These are phyloP conservation scores for Galemys pyrenaicus DNA, from an alignment of 2,113 vertebrate species.

Conservation along the genomic window DNA sequence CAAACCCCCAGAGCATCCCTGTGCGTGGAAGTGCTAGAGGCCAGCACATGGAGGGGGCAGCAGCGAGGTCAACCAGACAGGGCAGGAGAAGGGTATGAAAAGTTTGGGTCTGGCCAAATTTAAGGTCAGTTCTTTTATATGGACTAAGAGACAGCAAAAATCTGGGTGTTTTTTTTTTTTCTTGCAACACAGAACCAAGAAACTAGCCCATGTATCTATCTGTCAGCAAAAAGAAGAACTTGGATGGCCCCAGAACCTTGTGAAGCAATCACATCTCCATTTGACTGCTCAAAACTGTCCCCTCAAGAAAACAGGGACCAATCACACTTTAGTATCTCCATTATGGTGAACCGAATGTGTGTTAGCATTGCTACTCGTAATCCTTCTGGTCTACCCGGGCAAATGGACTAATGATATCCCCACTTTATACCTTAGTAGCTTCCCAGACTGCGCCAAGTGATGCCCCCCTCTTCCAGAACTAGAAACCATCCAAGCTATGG, in stretches of 20 bases:
- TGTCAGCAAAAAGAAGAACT: slow-evolving; percentile 6
- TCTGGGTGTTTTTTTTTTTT: neutral
- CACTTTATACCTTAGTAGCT: neutral
- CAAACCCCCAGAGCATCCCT: neutral
- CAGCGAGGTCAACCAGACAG: neutral
- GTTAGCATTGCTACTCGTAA: neutral
- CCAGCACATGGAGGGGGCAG: neutral
- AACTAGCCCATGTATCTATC: neutral
- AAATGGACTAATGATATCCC: neutral
- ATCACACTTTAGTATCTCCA: neutral
- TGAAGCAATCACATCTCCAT: neutral
- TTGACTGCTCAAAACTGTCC: slow-evolving; percentile 17
- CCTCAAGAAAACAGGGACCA: neutral
- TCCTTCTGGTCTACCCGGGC: neutral
- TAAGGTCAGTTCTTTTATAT: neutral
- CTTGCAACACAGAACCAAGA: neutral
- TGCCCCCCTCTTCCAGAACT: neutral
- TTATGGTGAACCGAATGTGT: neutral
- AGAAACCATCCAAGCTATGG: neutral
- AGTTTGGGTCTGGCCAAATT: neutral
- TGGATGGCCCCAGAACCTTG: neutral
- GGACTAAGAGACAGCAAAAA: neutral
- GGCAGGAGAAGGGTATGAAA: neutral
- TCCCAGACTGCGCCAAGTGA: neutral
- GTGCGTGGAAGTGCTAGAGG: neutral